Base-by-base conservation (phyloP, 35 echinoderm and acorn worm species). In the Eucidaris tribuloides region DNA sequence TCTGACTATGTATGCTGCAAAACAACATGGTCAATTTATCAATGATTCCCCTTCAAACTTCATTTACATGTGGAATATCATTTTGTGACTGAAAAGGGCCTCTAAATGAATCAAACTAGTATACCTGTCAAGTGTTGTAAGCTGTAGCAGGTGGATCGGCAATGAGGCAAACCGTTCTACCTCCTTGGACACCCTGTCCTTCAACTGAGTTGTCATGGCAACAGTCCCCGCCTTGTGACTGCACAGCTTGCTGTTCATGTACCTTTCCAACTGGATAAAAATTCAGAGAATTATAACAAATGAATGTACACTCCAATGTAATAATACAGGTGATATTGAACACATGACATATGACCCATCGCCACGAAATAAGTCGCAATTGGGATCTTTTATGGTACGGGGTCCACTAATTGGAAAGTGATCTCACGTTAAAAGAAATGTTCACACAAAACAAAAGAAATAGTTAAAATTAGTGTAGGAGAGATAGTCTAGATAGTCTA, bases 191-290 rank as follows among this genome's bases (percentile, higher is more conserved):
- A 87, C 52, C 9, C 86, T 42, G 44, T 89, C 63, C 46, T 82
- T 82, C 40, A 93, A 60, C 23, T 87, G 64, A 55, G 79, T 89
- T 84, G 85, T 65, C 78, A 83, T 88, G 85, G 79, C 56, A 34
- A 83, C 65, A 22, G 70, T 79, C 4, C 79, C 91, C 24, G 79
- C 85, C 65, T 88, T 80, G 48, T 93, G 91, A 15, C 36, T 36
- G 45, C 85, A 89, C 2, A 93, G 54, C 32, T 87, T 72, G 23
- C 31, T 49, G 65, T 93, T 79, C 33, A 81, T 89, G 85, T 93
- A 93, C 34, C 71, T 77, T n/a, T 42, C 25, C 7, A 89, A 52
- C 91, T 93, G 89, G 32, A 62, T 7, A 25, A 54, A 13, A n/a
- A n/a, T 54, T 54, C n/a, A n/a, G 9, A 54, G 9, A 13, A 54